phyloP scores from a whole-genome alignment of 2,888 invertebrate genomes.

The Antitype chi region DNA sequence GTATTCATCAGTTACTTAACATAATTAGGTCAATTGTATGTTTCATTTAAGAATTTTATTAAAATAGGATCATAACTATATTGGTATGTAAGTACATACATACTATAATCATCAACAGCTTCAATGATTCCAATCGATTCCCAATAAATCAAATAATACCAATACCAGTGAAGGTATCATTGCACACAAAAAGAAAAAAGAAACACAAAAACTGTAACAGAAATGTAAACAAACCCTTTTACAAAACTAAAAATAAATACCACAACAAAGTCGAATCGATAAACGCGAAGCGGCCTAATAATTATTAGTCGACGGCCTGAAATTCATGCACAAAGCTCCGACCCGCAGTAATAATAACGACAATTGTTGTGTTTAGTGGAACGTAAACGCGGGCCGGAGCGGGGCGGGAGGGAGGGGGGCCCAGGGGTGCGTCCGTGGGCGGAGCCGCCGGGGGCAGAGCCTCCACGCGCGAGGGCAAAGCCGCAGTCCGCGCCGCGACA shows the following conservation, averaged over 20 bases:
- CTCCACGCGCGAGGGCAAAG: constrained; percentile 77
- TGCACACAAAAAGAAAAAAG: constrained; percentile 3
- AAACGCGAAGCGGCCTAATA: constrained; percentile 86
- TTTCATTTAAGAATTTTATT: neutral
- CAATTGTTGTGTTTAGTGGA: constrained; percentile 91
- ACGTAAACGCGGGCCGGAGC: constrained; percentile 85
- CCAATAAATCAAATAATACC: neutral
- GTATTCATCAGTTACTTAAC: neutral
- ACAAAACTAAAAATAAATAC: constrained; percentile 80
- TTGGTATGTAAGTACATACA: too few relatives aligned
- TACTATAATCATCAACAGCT: neutral
- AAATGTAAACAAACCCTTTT: constrained; percentile 58
- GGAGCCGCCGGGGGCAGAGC: constrained; percentile 78
- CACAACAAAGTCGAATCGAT: constrained; percentile 88
- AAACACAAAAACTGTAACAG: constrained; percentile 7
- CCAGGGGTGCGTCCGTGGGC: constrained; percentile 68
- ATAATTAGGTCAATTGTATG: neutral
- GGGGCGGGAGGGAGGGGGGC: constrained; percentile 60
- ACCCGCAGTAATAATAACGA: constrained; percentile 90
- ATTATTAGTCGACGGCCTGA: constrained; percentile 90
- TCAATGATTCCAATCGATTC: neutral
- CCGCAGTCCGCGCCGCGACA: constrained; percentile 86
- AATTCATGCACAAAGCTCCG: constrained; percentile 91
- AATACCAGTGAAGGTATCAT: neutral
- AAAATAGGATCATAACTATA: neutral